Conservation (phyloP, 2,113 vertebrate genomes). For the Neolamprologus longior region DNA sequence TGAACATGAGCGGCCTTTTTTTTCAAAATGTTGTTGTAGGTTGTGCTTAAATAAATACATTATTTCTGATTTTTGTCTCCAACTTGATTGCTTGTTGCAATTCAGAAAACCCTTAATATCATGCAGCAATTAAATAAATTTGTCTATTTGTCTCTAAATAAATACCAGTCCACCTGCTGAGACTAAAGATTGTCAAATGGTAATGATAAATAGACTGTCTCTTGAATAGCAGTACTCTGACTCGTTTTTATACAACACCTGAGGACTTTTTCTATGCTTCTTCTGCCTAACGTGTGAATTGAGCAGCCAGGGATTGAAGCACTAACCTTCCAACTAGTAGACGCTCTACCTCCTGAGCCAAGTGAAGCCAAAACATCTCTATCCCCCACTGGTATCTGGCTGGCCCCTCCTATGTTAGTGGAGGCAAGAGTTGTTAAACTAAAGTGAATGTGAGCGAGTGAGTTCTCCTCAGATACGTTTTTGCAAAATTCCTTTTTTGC, state of each 20-base stretch:
- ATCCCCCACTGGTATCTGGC: background rate
- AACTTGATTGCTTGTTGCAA: background rate
- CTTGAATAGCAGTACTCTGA: background rate
- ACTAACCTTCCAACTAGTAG: background rate
- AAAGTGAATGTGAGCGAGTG: background rate
- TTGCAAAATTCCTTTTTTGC: background rate
- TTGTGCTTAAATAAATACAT: background rate
- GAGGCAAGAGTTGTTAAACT: background rate
- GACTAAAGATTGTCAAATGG: background rate
- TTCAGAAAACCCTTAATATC: background rate
- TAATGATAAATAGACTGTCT: background rate
- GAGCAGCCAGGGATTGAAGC: background rate
- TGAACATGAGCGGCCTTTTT: fast-evolving
- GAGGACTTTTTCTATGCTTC: background rate
- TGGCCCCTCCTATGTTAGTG: background rate
- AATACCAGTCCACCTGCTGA: background rate
- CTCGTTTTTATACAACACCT: background rate
- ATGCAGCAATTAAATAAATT: background rate
- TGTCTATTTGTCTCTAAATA: background rate
- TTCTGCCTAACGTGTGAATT: background rate
- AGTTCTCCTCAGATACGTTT: background rate
- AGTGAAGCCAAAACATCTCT: background rate
- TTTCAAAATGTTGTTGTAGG: background rate
- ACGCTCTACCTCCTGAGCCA: background rate
- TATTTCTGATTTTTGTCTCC: background rate